A percentile compares a stretch with the other conserved stretches of the same genome.
Conservation (phyloP, 2,797 vertebrate species). For the Iguana delicatissima region DNA sequence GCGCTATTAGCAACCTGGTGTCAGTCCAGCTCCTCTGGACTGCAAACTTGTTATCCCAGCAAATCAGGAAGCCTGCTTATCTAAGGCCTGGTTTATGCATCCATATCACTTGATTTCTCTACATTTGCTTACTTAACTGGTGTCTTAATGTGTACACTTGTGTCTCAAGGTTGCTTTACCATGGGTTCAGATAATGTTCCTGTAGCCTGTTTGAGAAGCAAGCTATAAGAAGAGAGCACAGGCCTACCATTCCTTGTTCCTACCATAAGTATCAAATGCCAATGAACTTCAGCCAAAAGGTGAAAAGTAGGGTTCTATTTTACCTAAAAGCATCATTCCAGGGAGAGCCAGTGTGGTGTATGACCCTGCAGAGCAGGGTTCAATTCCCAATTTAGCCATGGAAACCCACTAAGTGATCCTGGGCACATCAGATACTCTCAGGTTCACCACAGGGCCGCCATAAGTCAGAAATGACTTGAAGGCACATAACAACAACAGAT, state of each 20-base stretch:
- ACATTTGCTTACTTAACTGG: background rate
- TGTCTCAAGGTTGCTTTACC: background rate
- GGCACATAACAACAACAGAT: no score
- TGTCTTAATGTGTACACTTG: background rate
- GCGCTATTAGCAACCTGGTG: no score
- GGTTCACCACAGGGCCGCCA: no score
- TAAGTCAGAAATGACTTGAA: no score
- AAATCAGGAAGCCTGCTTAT: no score
- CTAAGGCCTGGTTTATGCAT: background rate
- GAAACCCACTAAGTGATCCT: no score
- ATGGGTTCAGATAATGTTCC: background rate
- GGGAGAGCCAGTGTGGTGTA: no score
- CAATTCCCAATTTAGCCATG: no score
- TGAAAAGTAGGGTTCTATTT: background rate
- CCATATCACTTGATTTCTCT: background rate
- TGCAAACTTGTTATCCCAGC: no score
- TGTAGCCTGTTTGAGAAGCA: background rate
- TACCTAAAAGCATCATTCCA: background rate
- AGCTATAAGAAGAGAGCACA: background rate
- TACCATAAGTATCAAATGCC: background rate
- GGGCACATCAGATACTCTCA: no score
- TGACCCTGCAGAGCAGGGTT: no score
- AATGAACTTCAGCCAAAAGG: background rate
- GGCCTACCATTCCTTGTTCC: background rate
- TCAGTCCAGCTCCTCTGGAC: no score